Conservation (phyloP, 2,113 vertebrate genomes). For the Ameiurus melas region DNA sequence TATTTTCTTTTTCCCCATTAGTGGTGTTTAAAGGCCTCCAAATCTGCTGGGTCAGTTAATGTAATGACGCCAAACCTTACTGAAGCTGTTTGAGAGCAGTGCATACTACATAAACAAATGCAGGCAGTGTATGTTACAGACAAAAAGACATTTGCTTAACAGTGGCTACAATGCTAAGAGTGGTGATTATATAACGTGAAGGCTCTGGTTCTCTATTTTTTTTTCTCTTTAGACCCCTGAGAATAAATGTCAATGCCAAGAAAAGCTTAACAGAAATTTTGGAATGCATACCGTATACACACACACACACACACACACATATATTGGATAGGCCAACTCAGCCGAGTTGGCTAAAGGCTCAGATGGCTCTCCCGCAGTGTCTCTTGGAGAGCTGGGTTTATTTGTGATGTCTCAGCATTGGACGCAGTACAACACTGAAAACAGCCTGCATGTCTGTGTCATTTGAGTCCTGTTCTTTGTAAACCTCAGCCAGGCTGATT, state of each 20-base stretch:
- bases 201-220: neutral
- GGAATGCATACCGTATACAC: neutral
- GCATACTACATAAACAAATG: neutral
- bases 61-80: slow-evolving; percentile 1
- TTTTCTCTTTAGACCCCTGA: neutral
- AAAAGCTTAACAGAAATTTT: neutral
- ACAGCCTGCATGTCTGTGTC: slow-evolving; percentile 26
- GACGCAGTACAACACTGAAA: neutral
- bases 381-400: neutral
- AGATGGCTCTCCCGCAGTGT: neutral
- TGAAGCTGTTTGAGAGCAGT: neutral
- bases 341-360: neutral
- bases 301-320: too few species aligned
- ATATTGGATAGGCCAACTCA: neutral
- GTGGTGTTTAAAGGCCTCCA: neutral
- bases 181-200: neutral
- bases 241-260: neutral
- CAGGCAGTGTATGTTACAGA: neutral
- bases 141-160: neutral
- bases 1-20: slow-evolving; percentile 31
- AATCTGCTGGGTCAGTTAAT: slow-evolving; percentile 22
- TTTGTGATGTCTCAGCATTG: slow-evolving; percentile 25
- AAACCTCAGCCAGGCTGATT: slow-evolving; percentile 6
- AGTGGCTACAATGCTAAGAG: neutral
- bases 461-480: slow-evolving; percentile 35